Evolutionary conservation across 2,797 vertebrate genomes (phyloP), one percentile per base, ranked within the genome.

Genomic region (Acropternis orthonyx): DNA sequence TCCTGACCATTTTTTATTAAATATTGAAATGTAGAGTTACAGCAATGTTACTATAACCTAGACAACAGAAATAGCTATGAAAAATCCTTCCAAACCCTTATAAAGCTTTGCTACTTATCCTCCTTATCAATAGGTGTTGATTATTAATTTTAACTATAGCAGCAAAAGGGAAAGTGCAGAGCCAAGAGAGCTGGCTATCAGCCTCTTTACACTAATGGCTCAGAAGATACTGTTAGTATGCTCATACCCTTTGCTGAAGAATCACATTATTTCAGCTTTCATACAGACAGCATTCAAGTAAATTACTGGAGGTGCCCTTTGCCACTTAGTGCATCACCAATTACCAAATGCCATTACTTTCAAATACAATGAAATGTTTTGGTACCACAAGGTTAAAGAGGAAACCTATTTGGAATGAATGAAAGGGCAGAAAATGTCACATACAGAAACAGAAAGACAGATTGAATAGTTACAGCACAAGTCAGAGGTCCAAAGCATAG

Each of bases 401-500:
- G 79, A 95, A 85, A 86, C 41, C 75, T 61, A 71, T 95, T 85
- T 86, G 22, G 28, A 76, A 91, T 67, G 84, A 94, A 91, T 74
- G 90, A 82, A 94, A 96, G 90, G 90, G 74, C 90, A 93, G 48
- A 69, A 93, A 92, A 93, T 89, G 93, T 95, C 88, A 93, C 24
- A 10, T 9, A 32, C 7, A 61, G 69, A 76, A 89, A 61, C 10
- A 73, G 73, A 94, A 86, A 94, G 83, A 95, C 39, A 62, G 73
- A 86, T 79, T 90, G 93, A 75, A 82, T 54, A 67, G 77, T 62
- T 90, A 52, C 46, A 84, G 74, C 71, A 85, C 52, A 77, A 94
- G 86, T 82, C 81, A 91, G 77, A 94, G 93, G 81, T 93, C 77
- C 83, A 71, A 85, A 71, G 51, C 3, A 1, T 2, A 66, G 73